Evolutionary conservation across 2,888 invertebrate genomes (phyloP), one percentile per base, ranked within the genome.

Genomic region (Dyspetes luteomarginatus): DNA sequence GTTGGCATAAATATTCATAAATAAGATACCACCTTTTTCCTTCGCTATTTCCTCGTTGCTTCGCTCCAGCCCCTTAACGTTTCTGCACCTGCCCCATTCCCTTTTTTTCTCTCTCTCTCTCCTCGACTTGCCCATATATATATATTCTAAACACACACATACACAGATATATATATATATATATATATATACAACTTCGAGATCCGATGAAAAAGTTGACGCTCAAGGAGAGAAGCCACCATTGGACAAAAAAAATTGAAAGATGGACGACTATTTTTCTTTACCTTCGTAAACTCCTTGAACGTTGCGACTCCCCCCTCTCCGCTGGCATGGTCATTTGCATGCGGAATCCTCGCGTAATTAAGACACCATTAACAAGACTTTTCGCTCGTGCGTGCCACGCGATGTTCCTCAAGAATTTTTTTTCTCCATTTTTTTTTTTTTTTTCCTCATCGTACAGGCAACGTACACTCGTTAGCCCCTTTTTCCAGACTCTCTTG

Each of bases 1-100:
- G 26, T 19, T 12, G 24, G 58, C 85, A 90, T 91, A 87, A 89
- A 90, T 91, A 90, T 90, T 90, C 90, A 90, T 89, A 88, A 88
- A 86, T 87, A 86, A 89, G 88, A 88, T 86, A 86, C 86, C 85
- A 65, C 77, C 78, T 82, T 85, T 88, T 86, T 72, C 67, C 64
- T 85, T 81, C 62, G 77, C 76, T 76, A 74, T 77, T 60, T 76
- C 62, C 72, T 72, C 50, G 52, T 43, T 65, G 45, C 45, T 67
- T 72, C 65, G 15, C 73, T 65, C 56, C 19, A 76, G 60, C 71
- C 62, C 71, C 76, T 58, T 30, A 24, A 52, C 78, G 48, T 80
- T 62, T 73, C 62, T 65, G 43, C 52, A n/a, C n/a, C 64, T 12
- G 30, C 22, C 24, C 24, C 26, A 41, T 71, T 30, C 45, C 56